phyloP scores from a whole-genome alignment of 2,888 invertebrate species.

The Tiphia femorata region DNA sequence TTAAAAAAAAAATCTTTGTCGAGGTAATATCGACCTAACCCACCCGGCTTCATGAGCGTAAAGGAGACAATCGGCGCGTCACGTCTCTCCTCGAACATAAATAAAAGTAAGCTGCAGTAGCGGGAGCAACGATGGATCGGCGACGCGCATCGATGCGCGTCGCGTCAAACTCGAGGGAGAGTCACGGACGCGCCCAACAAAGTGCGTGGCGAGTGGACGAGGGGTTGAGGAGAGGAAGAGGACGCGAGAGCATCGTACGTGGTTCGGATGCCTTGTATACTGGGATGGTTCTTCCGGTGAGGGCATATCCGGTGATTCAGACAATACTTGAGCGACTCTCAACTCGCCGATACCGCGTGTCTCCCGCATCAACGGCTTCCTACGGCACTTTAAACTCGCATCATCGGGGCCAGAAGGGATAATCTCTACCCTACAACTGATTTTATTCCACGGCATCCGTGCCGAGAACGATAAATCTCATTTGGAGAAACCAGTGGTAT shows the following conservation, averaged over 20 bases:
- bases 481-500: too few species aligned
- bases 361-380: too few species aligned
- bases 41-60: too few species aligned
- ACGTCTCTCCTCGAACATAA: too few species aligned
- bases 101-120: neutral
- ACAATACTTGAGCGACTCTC: slow-evolving; percentile 39
- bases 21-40: too few species aligned
- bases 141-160: slow-evolving; percentile 34
- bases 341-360: neutral
- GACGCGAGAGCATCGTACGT: slow-evolving; percentile 19
- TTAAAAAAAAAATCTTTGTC: too few species aligned
- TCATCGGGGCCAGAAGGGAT: too few species aligned
- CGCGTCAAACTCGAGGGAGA: slow-evolving; percentile 2
- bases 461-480: too few species aligned
- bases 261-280: slow-evolving; percentile 28
- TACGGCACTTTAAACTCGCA: too few species aligned
- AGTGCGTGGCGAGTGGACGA: slow-evolving; percentile 18
- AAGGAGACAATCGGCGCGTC: neutral
- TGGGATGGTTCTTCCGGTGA: slow-evolving; percentile 57
- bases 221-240: neutral
- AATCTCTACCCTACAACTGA: too few species aligned
- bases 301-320: slow-evolving; percentile 53
- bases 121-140: slow-evolving; percentile 28
- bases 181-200: slow-evolving; percentile 31
- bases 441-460: too few species aligned